Evolutionary conservation across 2,797 vertebrate species (phyloP).

Genomic region (Pitangus sulphuratus): DNA sequence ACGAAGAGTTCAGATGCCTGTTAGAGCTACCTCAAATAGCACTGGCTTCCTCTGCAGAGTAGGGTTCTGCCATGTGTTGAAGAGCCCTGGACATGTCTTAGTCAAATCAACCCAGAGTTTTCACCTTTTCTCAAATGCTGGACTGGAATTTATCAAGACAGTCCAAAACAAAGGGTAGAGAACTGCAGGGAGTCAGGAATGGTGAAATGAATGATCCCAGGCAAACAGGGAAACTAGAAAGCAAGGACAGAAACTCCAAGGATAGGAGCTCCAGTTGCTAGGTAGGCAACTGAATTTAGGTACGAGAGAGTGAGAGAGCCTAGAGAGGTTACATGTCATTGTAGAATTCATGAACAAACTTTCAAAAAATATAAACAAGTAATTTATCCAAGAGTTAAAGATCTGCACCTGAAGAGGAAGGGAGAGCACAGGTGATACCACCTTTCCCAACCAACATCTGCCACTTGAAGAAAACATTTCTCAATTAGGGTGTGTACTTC

Average conservation of each 20-base stretch:
- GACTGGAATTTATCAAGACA: not conserved
- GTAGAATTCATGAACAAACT: not conserved
- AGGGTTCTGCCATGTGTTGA: not conserved
- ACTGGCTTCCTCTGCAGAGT: not conserved
- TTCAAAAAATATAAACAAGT: not conserved
- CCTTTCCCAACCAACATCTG: not conserved
- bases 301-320: not conserved
- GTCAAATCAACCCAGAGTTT: not conserved
- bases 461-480: not conserved
- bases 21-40: not conserved
- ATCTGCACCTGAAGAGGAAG: not conserved
- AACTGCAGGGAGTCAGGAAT: not conserved
- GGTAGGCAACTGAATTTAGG: not conserved
- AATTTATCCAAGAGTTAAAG: not conserved
- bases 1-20: not conserved
- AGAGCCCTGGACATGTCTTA: not conserved
- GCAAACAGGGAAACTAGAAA: not conserved
- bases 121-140: not conserved
- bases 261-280: not conserved
- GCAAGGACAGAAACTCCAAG: not conserved
- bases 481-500: not conserved
- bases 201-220: not conserved
- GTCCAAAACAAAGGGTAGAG: fast-evolving
- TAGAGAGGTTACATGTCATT: not conserved
- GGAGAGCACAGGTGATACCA: not conserved